These are phyloP conservation scores for Propsilocerus akamusi DNA, from an alignment of 1,140 invertebrate species.

Conservation along the genomic window DNA sequence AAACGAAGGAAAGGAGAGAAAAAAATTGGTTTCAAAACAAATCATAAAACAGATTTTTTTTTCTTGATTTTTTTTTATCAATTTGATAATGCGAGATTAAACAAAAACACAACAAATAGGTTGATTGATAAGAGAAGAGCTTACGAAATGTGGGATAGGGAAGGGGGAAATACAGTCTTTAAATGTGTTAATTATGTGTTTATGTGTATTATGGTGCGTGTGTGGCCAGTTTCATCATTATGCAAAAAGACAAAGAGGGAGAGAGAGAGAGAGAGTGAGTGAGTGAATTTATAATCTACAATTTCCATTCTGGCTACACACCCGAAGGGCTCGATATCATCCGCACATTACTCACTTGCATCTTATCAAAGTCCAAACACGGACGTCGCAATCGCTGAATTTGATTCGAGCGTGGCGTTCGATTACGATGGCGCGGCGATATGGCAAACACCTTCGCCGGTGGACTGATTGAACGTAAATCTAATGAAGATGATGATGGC, in stretches of 20 bases:
- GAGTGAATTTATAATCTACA: background rate
- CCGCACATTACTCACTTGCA: constrained; percentile 53
- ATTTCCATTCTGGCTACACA: constrained; percentile 5
- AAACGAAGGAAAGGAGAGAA: background rate
- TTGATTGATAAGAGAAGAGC: no score
- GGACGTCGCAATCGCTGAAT: constrained; percentile 53
- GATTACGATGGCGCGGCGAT: constrained; percentile 34
- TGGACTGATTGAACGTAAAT: constrained; percentile 42
- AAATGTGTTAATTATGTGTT: no score
- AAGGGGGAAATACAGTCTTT: no score
- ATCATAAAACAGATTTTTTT: no score
- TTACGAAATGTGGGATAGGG: no score
- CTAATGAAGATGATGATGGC: constrained; percentile 17
- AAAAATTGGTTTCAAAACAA: no score
- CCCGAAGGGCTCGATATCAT: constrained; percentile 27
- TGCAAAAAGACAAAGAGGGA: background rate
- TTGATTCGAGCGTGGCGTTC: constrained; percentile 33
- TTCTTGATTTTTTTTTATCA: no score
- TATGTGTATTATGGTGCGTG: no score
- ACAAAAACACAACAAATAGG: no score
- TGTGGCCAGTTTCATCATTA: no score
- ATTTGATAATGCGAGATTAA: no score
- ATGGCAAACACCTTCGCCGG: constrained; percentile 51
- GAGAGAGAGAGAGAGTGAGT: background rate
- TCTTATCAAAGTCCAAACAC: constrained; percentile 89